Conservation (phyloP, 2,113 vertebrate species). For the Sigmodon hispidus region DNA sequence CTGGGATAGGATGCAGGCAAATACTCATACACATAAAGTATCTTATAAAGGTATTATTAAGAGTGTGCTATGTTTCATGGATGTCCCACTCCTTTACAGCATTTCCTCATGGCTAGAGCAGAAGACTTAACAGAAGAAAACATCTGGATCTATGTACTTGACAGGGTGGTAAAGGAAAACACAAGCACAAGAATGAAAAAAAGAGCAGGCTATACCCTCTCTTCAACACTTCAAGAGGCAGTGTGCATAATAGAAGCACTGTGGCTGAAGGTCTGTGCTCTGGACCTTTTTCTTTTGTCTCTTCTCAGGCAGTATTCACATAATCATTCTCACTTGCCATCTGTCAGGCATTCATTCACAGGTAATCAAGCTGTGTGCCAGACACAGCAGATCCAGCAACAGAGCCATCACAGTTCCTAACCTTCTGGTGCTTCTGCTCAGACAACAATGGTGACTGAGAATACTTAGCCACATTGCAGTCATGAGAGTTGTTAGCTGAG, state of each 20-base stretch:
- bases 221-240: neutral
- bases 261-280: neutral
- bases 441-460: neutral
- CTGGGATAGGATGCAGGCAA: neutral
- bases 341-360: neutral
- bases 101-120: slow-evolving; percentile 5
- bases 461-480: neutral
- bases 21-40: neutral
- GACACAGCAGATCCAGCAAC: neutral
- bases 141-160: slow-evolving; percentile 5
- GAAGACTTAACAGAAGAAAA: slow-evolving; percentile 8
- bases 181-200: neutral
- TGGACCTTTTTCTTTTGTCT: neutral
- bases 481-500: neutral
- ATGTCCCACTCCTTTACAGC: neutral
- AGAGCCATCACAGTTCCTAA: neutral
- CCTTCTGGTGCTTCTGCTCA: neutral
- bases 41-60: slow-evolving; percentile 2
- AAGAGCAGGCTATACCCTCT: neutral
- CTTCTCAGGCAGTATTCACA: neutral
- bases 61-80: neutral
- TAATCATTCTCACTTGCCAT: neutral
- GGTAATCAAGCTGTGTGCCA: neutral
- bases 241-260: neutral
- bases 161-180: neutral